Conservation (phyloP, 1,140 invertebrate genomes). For the Zaprionus nigranus region DNA sequence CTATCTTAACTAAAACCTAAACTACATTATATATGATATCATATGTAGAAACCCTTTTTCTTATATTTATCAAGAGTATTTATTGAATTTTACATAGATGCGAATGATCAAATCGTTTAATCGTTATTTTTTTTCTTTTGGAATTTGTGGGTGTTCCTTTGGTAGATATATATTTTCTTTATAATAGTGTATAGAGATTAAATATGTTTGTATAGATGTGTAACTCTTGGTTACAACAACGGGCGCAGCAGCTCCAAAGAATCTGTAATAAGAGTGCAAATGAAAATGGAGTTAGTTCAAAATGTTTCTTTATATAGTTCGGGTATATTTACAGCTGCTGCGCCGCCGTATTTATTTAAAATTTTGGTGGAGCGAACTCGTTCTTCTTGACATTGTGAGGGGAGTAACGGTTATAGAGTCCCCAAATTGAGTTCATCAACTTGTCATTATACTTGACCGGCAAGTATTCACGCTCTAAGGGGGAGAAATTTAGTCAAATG, state of each 20-base stretch:
- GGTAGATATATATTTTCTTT: slow-evolving; percentile 8
- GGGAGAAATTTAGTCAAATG: slow-evolving; percentile 19
- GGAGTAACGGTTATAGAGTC: slow-evolving; percentile 93
- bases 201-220: slow-evolving; percentile 13
- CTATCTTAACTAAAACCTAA: slow-evolving; percentile 74
- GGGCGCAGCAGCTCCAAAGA: slow-evolving; percentile 29
- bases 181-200: slow-evolving; percentile 18
- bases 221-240: slow-evolving; percentile 21
- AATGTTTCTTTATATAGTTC: slow-evolving; percentile 1
- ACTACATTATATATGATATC: background rate
- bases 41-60: slow-evolving; percentile 18
- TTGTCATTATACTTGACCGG: slow-evolving; percentile 93
- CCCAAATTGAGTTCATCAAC: slow-evolving; percentile 96
- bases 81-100: slow-evolving; percentile 77
- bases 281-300: background rate
- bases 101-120: slow-evolving; percentile 60
- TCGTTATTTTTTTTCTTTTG: slow-evolving; percentile 10
- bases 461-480: slow-evolving; percentile 85
- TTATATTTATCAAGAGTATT: slow-evolving; percentile 64
- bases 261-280: slow-evolving; percentile 9
- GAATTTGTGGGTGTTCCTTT: slow-evolving; percentile 12
- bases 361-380: slow-evolving; percentile 86
- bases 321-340: slow-evolving; percentile 85
- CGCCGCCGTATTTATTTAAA: slow-evolving; percentile 83
- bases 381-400: slow-evolving; percentile 93